Conservation (phyloP, 2,888 invertebrate genomes). For the Mythimna loreyi region DNA sequence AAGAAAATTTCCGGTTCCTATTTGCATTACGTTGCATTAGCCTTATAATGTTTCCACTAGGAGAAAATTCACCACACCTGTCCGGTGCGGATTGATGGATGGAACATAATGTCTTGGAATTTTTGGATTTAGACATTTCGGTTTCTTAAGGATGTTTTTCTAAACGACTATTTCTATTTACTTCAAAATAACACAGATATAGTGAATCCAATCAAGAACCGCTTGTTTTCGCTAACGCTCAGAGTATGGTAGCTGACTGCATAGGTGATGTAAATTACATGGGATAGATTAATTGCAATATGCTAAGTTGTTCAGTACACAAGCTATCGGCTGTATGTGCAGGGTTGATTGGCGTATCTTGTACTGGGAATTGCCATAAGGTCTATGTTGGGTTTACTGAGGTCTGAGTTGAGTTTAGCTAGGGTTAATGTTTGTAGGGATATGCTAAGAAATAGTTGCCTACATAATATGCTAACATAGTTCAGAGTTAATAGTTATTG, state of each 20-base stretch:
- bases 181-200: too few species aligned
- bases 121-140: too few species aligned
- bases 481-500: neutral
- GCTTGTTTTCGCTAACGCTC: neutral
- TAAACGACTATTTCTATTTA: too few species aligned
- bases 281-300: constrained; percentile 47
- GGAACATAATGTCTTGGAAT: too few species aligned
- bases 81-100: too few species aligned
- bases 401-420: neutral
- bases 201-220: neutral
- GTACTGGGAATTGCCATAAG: constrained; percentile 36
- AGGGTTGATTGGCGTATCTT: constrained; percentile 38
- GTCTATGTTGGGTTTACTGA: neutral
- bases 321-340: constrained; percentile 24
- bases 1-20: too few species aligned
- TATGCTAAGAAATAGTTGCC: constrained; percentile 6
- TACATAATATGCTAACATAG: neutral
- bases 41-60: too few species aligned
- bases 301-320: constrained; percentile 32
- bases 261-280: neutral
- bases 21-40: too few species aligned
- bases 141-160: too few species aligned
- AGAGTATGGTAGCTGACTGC: neutral
- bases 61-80: too few species aligned
- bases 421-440: constrained; percentile 16